phyloP scores from a whole-genome alignment of 2,113 vertebrate genomes.

The Sporophila hypoxantha region DNA sequence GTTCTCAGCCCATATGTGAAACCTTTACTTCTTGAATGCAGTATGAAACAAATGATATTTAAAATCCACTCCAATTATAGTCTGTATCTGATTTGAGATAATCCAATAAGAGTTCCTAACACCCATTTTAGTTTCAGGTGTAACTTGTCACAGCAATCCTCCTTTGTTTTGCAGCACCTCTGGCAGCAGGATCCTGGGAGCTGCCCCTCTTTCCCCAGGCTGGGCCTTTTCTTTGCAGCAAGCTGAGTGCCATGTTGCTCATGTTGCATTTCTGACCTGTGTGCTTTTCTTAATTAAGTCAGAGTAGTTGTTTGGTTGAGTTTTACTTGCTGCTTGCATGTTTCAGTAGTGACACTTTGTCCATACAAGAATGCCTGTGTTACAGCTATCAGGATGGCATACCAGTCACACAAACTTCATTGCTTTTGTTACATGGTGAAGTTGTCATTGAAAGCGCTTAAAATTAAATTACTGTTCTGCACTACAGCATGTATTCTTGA shows the following conservation, averaged over 20 bases:
- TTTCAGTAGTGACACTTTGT: not conserved
- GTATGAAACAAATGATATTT: not conserved
- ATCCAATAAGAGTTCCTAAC: not conserved
- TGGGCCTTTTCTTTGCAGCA: not conserved
- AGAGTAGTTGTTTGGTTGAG: not conserved
- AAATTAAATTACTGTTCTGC: not conserved
- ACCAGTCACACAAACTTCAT: not conserved
- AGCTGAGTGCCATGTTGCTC: not conserved
- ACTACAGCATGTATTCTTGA: not conserved
- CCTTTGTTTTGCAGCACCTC: not conserved
- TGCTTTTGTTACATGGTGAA: not conserved
- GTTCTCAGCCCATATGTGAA: not conserved
- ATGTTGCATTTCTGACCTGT: not conserved
- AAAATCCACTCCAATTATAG: not conserved
- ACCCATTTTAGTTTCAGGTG: not conserved
- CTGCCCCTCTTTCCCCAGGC: not conserved
- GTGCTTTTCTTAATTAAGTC: not conserved
- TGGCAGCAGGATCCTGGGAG: not conserved
- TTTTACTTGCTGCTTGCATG: not conserved
- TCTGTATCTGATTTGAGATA: not conserved
- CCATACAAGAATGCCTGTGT: not conserved
- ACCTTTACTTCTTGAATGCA: constrained; percentile 4
- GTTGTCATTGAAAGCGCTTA: not conserved
- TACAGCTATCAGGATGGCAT: not conserved
- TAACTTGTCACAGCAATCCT: not conserved